Conservation (phyloP, 1,140 invertebrate species). For the Mactra quadrangularis region DNA sequence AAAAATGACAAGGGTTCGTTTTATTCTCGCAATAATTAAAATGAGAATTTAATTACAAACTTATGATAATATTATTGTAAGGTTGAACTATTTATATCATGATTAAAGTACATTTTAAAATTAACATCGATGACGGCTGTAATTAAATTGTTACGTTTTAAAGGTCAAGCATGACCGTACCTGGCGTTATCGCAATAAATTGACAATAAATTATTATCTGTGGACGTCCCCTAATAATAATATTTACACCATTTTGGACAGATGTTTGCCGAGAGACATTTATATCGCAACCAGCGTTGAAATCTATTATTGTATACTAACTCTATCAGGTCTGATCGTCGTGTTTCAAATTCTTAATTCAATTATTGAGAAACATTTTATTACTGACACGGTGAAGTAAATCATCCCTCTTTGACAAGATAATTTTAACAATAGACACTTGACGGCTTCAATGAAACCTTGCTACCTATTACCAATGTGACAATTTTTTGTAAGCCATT, state of each 20-base stretch:
- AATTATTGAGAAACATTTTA: not conserved
- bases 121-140: not conserved
- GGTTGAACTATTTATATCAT: no score
- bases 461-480: not conserved
- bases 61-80: no score
- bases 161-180: no score
- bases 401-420: conserved; percentile 4
- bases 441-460: not conserved
- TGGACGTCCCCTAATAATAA: conserved; percentile 1
- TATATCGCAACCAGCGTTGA: not conserved
- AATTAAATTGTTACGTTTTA: not conserved
- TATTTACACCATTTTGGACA: conserved; percentile 15
- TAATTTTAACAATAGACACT: conserved; percentile 6
- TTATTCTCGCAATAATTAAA: no score
- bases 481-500: not conserved
- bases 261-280: not conserved
- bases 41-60: no score
- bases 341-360: conserved; percentile 9
- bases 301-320: not conserved
- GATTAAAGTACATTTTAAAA: not conserved
- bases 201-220: not conserved
- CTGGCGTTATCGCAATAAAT: not conserved
- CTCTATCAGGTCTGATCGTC: not conserved
- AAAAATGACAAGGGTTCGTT: no score
- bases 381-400: not conserved